Conservation (phyloP, 2,888 invertebrate genomes). For the Ochropacha duplaris region DNA sequence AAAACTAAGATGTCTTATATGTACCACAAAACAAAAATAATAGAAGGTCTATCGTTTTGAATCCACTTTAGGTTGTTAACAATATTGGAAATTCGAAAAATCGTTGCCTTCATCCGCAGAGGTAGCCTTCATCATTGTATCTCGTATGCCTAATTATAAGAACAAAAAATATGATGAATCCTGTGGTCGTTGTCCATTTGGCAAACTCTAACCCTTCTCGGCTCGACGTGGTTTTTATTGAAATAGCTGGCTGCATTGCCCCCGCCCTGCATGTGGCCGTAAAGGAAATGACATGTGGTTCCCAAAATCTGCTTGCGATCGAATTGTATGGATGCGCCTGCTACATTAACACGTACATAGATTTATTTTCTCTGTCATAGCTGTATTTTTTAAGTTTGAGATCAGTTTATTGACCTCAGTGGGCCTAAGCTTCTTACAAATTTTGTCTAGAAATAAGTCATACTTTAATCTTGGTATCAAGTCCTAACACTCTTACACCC, state of each 20-base stretch:
- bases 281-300: conserved; percentile 82
- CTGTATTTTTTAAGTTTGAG: too few species aligned
- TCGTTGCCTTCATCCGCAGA: background rate
- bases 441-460: too few species aligned
- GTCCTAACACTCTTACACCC: too few species aligned
- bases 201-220: background rate
- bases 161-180: background rate
- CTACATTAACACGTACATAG: background rate
- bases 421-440: too few species aligned
- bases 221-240: background rate
- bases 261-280: conserved; percentile 58
- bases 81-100: background rate
- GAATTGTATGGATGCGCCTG: conserved; percentile 42
- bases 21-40: too few species aligned
- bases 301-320: conserved; percentile 60
- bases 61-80: too few species aligned
- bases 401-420: too few species aligned
- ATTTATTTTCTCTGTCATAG: background rate
- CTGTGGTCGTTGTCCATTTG: background rate
- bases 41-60: too few species aligned
- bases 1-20: too few species aligned
- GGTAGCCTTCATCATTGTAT: background rate
- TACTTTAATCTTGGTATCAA: too few species aligned
- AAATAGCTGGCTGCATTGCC: conserved; percentile 5
- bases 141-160: too few species aligned